phyloP scores from a whole-genome alignment of 2,113 vertebrate genomes.

The Lepus timidus region DNA sequence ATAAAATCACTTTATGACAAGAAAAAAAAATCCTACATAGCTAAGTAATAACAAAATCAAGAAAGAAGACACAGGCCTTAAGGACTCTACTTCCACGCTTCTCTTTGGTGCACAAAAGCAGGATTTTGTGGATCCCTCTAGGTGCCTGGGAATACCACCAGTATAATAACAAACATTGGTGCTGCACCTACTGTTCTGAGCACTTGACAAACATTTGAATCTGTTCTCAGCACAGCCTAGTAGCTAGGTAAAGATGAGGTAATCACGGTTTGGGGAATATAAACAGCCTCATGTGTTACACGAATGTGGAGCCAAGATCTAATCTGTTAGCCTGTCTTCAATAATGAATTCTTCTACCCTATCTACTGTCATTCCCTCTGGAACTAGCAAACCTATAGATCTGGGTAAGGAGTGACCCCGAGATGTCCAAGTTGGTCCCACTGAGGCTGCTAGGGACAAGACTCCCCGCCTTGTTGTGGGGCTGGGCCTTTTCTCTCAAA shows the following conservation, averaged over 20 bases:
- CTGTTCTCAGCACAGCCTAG: not conserved
- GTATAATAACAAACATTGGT: not conserved
- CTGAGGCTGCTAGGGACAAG: not conserved
- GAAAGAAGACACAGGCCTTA: not conserved
- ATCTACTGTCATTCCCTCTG: not conserved
- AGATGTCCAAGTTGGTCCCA: not conserved
- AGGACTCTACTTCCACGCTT: not conserved
- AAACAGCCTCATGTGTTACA: not conserved
- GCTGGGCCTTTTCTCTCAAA: not conserved
- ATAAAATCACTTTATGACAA: slow-evolving; percentile 84
- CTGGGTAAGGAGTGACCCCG: not conserved
- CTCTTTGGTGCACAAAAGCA: not conserved
- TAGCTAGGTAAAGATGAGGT: not conserved
- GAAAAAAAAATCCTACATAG: not conserved
- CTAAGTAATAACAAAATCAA: not conserved
- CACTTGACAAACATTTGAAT: not conserved
- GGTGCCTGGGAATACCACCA: not conserved
- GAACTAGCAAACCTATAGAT: not conserved
- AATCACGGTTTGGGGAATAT: not conserved
- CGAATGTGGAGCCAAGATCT: not conserved
- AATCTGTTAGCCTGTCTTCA: not conserved
- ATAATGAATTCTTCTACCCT: not conserved
- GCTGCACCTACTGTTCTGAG: not conserved
- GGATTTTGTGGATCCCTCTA: not conserved
- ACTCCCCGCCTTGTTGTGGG: not conserved